phyloP scores from a whole-genome alignment of 1,140 invertebrate species.

The Bombus consobrinus region DNA sequence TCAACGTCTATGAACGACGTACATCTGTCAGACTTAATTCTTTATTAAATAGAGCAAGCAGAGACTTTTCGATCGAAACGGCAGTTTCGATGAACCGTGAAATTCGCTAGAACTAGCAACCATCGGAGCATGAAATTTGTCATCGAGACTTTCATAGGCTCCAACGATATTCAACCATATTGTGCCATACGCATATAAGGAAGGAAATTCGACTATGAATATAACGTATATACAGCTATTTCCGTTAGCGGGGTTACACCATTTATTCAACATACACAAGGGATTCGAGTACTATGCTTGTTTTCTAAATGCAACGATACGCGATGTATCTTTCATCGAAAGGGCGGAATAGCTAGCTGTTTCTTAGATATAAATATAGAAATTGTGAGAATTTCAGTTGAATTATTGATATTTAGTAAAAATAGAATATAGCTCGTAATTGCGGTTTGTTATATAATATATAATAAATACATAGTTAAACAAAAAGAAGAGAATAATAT shows the following conservation, averaged over 20 bases:
- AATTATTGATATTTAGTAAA: neutral
- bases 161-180: slow-evolving; percentile 51
- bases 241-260: neutral
- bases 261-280: slow-evolving; percentile 5
- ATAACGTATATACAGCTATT: slow-evolving; percentile 15
- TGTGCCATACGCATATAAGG: slow-evolving; percentile 36
- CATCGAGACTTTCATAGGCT: slow-evolving; percentile 62
- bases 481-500: no score
- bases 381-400: neutral
- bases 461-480: no score
- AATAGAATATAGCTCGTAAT: neutral
- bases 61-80: slow-evolving; percentile 53
- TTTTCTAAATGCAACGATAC: neutral
- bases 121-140: slow-evolving; percentile 71
- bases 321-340: no score
- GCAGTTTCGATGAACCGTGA: slow-evolving; percentile 67
- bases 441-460: no score
- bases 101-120: slow-evolving; percentile 65
- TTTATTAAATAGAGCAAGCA: slow-evolving; percentile 58
- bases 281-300: neutral
- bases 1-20: slow-evolving; percentile 1
- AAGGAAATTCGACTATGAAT: slow-evolving; percentile 38
- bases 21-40: slow-evolving; percentile 59
- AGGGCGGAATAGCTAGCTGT: neutral
- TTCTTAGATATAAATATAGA: neutral